Percentiles rank a stretch among this genome's conserved stretches.
Evolutionary conservation across 1,140 invertebrate genomes (phyloP).

Genomic region (Leucophenga varia): DNA sequence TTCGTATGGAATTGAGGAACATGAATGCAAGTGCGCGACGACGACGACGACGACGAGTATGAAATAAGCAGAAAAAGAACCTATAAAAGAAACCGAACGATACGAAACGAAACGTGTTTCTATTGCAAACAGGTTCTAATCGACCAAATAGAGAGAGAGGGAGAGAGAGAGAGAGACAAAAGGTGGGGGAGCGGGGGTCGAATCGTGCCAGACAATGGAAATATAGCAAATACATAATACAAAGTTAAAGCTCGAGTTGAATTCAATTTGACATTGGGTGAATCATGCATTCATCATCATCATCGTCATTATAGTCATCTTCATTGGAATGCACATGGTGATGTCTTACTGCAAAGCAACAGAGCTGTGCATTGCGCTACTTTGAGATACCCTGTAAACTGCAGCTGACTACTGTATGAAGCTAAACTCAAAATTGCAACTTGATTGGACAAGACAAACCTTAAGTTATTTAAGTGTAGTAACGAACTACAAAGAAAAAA

Average conservation of each 20-base stretch:
- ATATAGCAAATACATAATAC: conserved; percentile 5
- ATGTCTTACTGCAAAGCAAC: no score
- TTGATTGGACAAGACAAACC: no score
- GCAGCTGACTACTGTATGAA: no score
- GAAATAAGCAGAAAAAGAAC: not conserved
- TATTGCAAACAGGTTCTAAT: conserved; percentile 33
- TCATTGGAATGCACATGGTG: no score
- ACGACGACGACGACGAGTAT: conserved; percentile 10
- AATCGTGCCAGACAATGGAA: no score
- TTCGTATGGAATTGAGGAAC: conserved; percentile 15
- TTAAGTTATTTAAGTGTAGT: no score
- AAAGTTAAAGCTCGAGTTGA: conserved; percentile 13
- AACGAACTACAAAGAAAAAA: no score
- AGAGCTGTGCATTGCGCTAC: no score
- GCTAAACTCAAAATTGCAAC: no score
- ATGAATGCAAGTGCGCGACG: conserved; percentile 25
- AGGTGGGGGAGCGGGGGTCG: no score
- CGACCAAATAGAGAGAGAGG: conserved; percentile 12
- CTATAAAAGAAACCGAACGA: conserved; percentile 9
- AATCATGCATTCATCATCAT: conserved; percentile 1
- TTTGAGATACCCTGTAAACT: no score
- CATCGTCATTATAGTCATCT: conserved; percentile 3
- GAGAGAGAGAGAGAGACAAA: no score
- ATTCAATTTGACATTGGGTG: conserved; percentile 12
- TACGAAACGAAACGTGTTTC: conserved; percentile 35